Evolutionary conservation across 2,888 invertebrate genomes (phyloP), one percentile per base, ranked within the genome.

Genomic region (Chloroclysta siterata): DNA sequence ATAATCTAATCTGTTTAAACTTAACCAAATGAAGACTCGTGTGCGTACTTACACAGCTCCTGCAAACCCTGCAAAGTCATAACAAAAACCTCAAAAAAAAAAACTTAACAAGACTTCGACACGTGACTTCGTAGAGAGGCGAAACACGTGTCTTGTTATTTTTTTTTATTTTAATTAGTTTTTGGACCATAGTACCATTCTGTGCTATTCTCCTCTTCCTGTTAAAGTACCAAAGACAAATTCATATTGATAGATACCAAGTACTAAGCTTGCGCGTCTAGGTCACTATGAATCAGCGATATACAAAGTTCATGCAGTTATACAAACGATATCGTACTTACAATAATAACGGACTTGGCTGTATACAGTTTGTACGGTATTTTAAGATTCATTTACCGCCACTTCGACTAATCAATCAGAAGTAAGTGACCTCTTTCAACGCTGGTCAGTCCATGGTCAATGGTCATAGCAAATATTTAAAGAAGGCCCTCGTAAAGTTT

Each of bases 201-300:
- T 14, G 15, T 13, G 22, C 60, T 15, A 44, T 39, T 66, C 60
- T 68, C 62, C 68, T 59, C 67, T 68, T 68, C 50, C 65, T 50
- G 41, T 39, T 13, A 28, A 41, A 52, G 55, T 42, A 52, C 39
- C 39, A 51, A 41, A 36, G 22, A 22, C 15, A 55, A 53, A 63
- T 58, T 60, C 63, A 53, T 22, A 22, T 22, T 3, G 22, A 53
- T 53, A 53, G 47, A 8, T 39, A 53, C n/a, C 36, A 57, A 52
- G 52, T 60, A 15, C 22, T 29, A 41, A 47, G 52, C 46, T 44
- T 56, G 13, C n/a, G 36, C 7, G 44, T 36, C 51, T 33, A 55
- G 44, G 44, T 41, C 39, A 53, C 4, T 15, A 48, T 65, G 60
- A 60, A 50, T 60, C 60, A 65, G 51, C 41, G 33, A 58, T 47